These are phyloP conservation scores for Xenotilapia caudafasciata DNA, from an alignment of 2,113 vertebrate genomes.

Conservation along the genomic window DNA sequence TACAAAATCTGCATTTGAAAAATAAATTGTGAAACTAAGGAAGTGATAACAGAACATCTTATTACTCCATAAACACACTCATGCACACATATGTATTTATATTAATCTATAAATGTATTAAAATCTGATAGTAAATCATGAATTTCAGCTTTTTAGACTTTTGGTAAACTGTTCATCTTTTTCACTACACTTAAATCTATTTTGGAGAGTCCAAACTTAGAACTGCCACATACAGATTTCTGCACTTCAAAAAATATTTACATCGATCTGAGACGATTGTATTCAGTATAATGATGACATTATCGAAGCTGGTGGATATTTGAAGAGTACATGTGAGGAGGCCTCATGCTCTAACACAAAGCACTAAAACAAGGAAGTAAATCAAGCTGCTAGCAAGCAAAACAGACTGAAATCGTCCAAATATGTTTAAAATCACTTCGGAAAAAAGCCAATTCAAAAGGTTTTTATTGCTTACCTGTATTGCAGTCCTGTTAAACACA, in stretches of 20 bases:
- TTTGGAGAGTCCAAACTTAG: not conserved
- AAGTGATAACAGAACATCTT: not conserved
- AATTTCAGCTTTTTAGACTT: not conserved
- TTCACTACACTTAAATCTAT: not conserved
- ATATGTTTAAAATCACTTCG: not conserved
- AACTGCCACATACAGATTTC: not conserved
- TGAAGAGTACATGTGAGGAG: not conserved
- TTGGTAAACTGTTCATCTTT: not conserved
- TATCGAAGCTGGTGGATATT: not conserved
- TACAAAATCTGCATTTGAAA: not conserved
- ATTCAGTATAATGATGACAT: not conserved
- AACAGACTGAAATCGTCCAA: not conserved
- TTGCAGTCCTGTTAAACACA: not conserved
- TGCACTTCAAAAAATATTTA: accelerated
- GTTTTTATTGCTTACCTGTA: not conserved
- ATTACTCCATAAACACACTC: not conserved
- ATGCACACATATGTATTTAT: not conserved
- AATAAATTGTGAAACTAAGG: not conserved
- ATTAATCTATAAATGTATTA: accelerated
- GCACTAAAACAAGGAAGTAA: not conserved
- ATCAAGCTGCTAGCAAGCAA: not conserved
- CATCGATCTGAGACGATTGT: accelerated
- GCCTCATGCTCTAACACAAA: not conserved
- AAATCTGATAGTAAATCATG: not conserved
- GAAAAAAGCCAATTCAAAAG: not conserved